Evolutionary conservation across 1,140 invertebrate genomes (phyloP).

Genomic region (Phenacoccus solenopsis): DNA sequence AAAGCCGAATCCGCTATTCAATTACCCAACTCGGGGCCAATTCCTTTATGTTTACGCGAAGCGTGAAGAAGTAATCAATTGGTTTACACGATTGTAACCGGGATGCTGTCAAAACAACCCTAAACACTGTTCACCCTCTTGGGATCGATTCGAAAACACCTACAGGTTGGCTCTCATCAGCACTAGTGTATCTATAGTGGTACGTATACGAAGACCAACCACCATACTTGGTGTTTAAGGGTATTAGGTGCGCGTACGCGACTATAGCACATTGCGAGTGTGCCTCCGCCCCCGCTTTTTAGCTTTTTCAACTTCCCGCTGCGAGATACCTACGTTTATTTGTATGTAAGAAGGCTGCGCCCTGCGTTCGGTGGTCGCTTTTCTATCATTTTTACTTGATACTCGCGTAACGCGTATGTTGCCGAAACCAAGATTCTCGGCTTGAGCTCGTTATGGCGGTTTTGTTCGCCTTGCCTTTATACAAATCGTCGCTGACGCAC

Average conservation of each 20-base stretch:
- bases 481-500: too few species aligned
- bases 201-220: too few species aligned
- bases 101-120: conserved; percentile 1
- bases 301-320: not conserved
- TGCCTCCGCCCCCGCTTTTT: not conserved
- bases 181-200: too few species aligned
- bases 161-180: not conserved
- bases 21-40: not conserved
- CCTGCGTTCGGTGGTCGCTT: too few species aligned
- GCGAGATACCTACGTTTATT: not conserved
- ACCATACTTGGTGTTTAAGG: too few species aligned
- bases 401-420: not conserved
- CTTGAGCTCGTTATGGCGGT: too few species aligned
- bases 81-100: not conserved
- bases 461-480: too few species aligned
- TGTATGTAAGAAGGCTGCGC: not conserved
- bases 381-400: not conserved
- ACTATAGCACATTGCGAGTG: not conserved
- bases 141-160: not conserved
- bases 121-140: not conserved
- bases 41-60: not conserved
- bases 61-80: conserved; percentile 1
- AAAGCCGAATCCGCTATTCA: not conserved
- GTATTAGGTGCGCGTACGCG: too few species aligned
- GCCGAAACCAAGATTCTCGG: too few species aligned